Evolutionary conservation across 2,113 vertebrate genomes (phyloP).

Genomic region (Gadus macrocephalus): DNA sequence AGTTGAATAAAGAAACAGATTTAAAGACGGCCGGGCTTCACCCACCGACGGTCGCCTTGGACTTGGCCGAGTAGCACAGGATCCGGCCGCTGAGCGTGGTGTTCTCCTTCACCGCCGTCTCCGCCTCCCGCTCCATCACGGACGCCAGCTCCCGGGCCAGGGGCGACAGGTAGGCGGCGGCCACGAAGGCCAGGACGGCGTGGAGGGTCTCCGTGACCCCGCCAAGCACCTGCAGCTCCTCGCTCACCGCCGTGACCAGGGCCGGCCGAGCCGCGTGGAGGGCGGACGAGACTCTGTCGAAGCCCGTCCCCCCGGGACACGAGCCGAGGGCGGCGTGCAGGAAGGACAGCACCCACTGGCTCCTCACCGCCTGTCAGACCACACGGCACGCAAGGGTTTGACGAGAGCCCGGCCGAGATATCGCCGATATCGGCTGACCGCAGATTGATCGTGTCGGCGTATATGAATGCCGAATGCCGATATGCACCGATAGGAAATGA

Average conservation of each 20-base stretch:
- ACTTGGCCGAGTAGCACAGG: slow-evolving; percentile 75
- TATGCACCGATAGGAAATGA: too few species aligned
- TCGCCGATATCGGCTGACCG: too few species aligned
- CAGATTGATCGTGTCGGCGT: too few species aligned
- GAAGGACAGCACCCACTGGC: slow-evolving; percentile 70
- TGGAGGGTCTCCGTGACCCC: slow-evolving; percentile 73
- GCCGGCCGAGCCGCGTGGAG: slow-evolving; percentile 69
- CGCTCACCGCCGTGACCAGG: slow-evolving; percentile 76
- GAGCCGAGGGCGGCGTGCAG: slow-evolving; percentile 70
- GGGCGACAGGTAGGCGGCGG: slow-evolving; percentile 80
- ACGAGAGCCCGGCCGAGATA: too few species aligned
- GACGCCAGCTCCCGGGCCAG: slow-evolving; percentile 78
- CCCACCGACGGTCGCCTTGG: slow-evolving; percentile 73
- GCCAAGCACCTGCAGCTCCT: slow-evolving; percentile 80
- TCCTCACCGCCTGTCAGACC: slow-evolving; percentile 76
- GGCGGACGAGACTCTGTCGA: slow-evolving; percentile 72
- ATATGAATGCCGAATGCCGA: too few species aligned
- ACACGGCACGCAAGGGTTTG: slow-evolving; percentile 1
- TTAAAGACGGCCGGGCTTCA: neutral
- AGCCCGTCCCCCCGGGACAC: slow-evolving; percentile 74
- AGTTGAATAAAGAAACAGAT: neutral
- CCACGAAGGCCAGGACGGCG: slow-evolving; percentile 79
- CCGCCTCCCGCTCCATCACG: slow-evolving; percentile 81
- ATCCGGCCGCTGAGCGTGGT: slow-evolving; percentile 67
- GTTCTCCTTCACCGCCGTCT: slow-evolving; percentile 81